A percentile compares a stretch with the other conserved stretches of the same genome.
Evolutionary conservation across 1,140 invertebrate species (phyloP).

Genomic region (Acromyrmex heyeri): DNA sequence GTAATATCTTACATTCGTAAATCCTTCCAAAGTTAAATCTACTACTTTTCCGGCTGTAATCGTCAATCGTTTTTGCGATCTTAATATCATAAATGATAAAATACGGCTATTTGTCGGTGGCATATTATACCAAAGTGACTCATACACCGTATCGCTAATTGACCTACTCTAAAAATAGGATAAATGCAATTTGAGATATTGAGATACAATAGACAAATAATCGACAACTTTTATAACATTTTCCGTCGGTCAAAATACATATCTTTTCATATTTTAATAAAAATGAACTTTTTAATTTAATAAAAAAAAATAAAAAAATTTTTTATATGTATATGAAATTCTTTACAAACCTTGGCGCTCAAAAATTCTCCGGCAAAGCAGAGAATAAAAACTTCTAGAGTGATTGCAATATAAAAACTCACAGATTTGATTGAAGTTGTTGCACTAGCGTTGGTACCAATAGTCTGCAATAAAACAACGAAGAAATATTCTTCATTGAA

Average conservation of each 20-base stretch:
- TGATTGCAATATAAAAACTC: slow-evolving; percentile 49
- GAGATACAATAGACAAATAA: not conserved
- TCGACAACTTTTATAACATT: not conserved
- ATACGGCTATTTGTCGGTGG: slow-evolving; percentile 19
- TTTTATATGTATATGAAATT: not conserved
- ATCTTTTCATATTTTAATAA: not conserved
- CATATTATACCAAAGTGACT: slow-evolving; percentile 56
- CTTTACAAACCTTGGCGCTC: slow-evolving; percentile 45
- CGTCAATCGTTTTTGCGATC: slow-evolving; percentile 67
- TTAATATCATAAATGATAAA: slow-evolving; percentile 64
- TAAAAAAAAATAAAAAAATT: not conserved
- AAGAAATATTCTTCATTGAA: not conserved
- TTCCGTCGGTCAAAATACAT: not conserved
- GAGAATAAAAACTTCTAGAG: slow-evolving; percentile 52
- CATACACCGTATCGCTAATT: slow-evolving; percentile 51
- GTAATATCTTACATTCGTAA: slow-evolving; percentile 50
- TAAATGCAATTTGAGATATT: not conserved
- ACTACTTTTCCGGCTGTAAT: slow-evolving; percentile 64
- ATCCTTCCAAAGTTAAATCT: slow-evolving; percentile 60
- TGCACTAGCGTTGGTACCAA: not conserved
- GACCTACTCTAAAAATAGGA: slow-evolving; percentile 43
- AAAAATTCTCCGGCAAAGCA: slow-evolving; percentile 65
- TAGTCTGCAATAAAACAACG: slow-evolving; percentile 25
- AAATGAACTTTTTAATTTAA: not conserved
- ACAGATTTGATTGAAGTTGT: slow-evolving; percentile 43